A percentile compares a stretch with the other conserved stretches of the same genome.
phyloP scores from a whole-genome alignment of 2,113 vertebrate genomes.

The Apus apus region DNA sequence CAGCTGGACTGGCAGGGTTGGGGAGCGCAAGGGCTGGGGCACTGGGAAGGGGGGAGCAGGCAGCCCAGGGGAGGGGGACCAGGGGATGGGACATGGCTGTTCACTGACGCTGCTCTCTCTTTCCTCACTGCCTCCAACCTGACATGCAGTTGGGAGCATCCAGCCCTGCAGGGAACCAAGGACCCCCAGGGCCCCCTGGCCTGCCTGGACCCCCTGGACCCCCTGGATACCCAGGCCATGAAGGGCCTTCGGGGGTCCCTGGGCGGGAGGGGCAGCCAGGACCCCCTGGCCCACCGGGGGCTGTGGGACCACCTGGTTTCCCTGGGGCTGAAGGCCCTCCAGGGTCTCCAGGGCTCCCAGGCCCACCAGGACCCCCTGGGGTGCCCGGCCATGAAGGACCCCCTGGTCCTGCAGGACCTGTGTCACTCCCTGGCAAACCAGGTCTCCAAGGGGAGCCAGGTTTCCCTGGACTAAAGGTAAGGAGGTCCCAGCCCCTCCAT shows the following conservation, averaged over 20 bases:
- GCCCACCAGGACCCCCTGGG: slow-evolving; percentile 11
- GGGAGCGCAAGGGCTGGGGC: neutral
- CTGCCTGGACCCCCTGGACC: neutral
- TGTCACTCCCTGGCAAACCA: slow-evolving; percentile 11
- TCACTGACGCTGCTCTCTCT: neutral
- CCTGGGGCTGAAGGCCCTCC: slow-evolving; percentile 37
- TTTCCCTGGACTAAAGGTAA: slow-evolving; percentile 54
- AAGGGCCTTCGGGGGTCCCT: slow-evolving; percentile 40
- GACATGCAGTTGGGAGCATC: neutral
- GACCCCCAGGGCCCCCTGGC: slow-evolving; percentile 29
- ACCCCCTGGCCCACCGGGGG: slow-evolving; percentile 24
- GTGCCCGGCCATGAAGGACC: slow-evolving; percentile 47
- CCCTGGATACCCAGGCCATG: slow-evolving; percentile 36
- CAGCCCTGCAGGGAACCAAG: neutral
- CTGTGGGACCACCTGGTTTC: slow-evolving; percentile 38
- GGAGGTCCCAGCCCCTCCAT: neutral
- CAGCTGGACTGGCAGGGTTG: no score
- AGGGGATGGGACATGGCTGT: rapidly evolving
- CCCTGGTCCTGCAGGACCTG: neutral
- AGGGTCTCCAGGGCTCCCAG: slow-evolving; percentile 48
- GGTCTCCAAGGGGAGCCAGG: slow-evolving; percentile 49
- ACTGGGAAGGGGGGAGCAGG: rapidly evolving
- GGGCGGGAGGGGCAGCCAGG: slow-evolving; percentile 58
- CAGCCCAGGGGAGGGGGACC: neutral
- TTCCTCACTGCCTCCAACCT: neutral